phyloP scores from a whole-genome alignment of 2,113 vertebrate species.

The Ellobius talpinus region DNA sequence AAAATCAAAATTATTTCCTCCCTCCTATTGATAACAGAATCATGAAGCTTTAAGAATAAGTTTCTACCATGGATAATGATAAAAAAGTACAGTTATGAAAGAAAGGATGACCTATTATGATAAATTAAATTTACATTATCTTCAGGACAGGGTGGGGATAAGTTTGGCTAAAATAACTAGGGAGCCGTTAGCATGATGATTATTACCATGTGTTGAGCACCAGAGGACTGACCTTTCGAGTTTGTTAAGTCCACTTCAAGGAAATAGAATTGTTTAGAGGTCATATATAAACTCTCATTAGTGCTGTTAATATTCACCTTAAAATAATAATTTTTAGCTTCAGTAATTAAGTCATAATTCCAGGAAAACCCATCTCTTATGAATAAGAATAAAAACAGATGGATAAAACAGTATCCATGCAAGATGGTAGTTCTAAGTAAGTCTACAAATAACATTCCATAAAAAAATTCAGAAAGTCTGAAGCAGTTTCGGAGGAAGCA shows the following conservation, averaged over 20 bases:
- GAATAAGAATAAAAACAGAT: not conserved
- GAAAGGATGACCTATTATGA: conserved; percentile 42
- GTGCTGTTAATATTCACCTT: conserved; percentile 33
- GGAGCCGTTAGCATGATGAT: conserved; percentile 60
- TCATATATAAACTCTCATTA: not conserved
- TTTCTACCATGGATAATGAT: not conserved
- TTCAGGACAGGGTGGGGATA: conserved; percentile 53
- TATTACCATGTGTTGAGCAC: conserved; percentile 69
- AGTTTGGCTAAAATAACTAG: conserved; percentile 56
- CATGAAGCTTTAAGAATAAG: not conserved
- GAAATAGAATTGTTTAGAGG: not conserved
- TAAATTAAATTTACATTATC: conserved; percentile 72
- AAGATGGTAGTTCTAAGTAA: not conserved
- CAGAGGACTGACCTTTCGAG: conserved; percentile 16
- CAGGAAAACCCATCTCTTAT: conserved; percentile 17
- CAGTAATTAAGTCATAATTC: not conserved
- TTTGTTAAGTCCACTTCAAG: conserved; percentile 25
- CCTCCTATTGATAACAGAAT: conserved; percentile 12
- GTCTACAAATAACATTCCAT: conserved; percentile 19
- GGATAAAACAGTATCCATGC: not conserved
- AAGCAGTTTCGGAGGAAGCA: not conserved
- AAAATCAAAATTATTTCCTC: conserved; percentile 33
- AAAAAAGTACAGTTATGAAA: not conserved
- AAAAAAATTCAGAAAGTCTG: conserved; percentile 10
- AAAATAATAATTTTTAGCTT: conserved; percentile 25